A percentile compares a stretch with the other conserved stretches of the same genome.
Conservation (phyloP, 2,113 vertebrate species). For the Ammodytes dubius region DNA sequence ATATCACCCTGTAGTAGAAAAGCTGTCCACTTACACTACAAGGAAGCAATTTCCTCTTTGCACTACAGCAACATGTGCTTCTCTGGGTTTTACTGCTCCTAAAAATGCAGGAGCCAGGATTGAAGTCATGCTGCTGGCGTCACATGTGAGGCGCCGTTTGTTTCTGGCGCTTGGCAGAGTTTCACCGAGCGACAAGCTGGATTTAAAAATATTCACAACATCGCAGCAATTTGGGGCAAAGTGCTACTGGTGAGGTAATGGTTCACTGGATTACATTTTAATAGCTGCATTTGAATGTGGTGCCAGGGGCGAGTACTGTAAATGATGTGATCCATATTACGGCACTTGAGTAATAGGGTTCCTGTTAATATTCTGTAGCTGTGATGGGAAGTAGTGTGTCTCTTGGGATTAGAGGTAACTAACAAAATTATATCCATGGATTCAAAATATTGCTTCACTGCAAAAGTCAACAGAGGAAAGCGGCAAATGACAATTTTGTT, state of each 20-base stretch:
- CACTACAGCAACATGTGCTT: conserved; percentile 53
- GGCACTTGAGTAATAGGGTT: conserved; percentile 49
- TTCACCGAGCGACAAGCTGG: conserved; percentile 59
- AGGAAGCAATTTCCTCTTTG: conserved; percentile 70
- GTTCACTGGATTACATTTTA: conserved; percentile 74
- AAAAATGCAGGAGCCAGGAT: conserved; percentile 67
- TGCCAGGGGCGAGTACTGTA: conserved; percentile 68
- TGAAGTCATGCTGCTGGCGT: conserved; percentile 80
- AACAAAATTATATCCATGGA: conserved; percentile 46
- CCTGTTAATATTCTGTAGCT: conserved; percentile 54
- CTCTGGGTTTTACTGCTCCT: conserved; percentile 68
- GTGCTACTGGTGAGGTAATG: conserved; percentile 80
- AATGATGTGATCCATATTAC: conserved; percentile 68
- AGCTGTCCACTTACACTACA: conserved; percentile 53
- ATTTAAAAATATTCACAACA: conserved; percentile 75
- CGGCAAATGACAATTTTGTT: neutral
- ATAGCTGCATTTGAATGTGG: conserved; percentile 50
- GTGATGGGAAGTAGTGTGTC: conserved; percentile 47
- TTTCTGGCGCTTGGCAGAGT: conserved; percentile 68
- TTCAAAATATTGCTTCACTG: conserved; percentile 49
- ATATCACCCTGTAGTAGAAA: conserved; percentile 58
- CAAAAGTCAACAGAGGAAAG: conserved; percentile 9
- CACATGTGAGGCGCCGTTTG: conserved; percentile 69
- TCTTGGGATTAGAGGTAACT: conserved; percentile 30
- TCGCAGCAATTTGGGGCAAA: conserved; percentile 63